A percentile compares a stretch with the other conserved stretches of the same genome.
These are phyloP conservation scores for Nephrotoma flavescens DNA, from an alignment of 2,888 invertebrate species.

Conservation along the genomic window DNA sequence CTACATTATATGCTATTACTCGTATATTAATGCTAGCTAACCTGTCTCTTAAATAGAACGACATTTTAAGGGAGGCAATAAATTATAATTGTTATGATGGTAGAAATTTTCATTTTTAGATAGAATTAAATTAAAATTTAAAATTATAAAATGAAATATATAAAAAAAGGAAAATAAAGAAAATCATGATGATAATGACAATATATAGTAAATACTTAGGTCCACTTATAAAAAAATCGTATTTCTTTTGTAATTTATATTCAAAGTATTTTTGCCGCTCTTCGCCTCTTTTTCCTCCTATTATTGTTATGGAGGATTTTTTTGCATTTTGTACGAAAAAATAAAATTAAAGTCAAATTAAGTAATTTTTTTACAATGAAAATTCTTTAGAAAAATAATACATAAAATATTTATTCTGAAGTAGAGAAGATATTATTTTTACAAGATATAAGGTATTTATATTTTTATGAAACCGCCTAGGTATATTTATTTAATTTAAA, in stretches of 20 bases:
- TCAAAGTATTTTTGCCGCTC: neutral
- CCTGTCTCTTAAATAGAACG: neutral
- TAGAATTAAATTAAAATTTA: neutral
- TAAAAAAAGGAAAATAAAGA: neutral
- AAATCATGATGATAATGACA: neutral
- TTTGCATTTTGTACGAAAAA: neutral
- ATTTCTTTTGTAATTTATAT: neutral
- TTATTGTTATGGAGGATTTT: neutral
- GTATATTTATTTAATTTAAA: neutral
- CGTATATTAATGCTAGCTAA: neutral
- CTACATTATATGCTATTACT: neutral
- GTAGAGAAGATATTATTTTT: neutral
- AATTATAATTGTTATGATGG: neutral
- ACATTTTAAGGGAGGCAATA: neutral
- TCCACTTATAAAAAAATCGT: neutral
- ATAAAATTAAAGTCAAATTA: neutral
- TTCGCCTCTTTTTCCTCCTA: neutral
- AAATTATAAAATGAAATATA: neutral
- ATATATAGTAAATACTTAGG: neutral
- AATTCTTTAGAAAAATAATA: neutral
- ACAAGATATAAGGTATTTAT: neutral
- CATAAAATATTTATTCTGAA: neutral
- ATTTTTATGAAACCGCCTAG: neutral
- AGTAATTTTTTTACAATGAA: neutral
- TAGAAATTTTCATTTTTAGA: neutral